Percentiles rank a stretch among this genome's conserved stretches.
phyloP scores from a whole-genome alignment of 2,113 vertebrate species.

The Psophia crepitans region DNA sequence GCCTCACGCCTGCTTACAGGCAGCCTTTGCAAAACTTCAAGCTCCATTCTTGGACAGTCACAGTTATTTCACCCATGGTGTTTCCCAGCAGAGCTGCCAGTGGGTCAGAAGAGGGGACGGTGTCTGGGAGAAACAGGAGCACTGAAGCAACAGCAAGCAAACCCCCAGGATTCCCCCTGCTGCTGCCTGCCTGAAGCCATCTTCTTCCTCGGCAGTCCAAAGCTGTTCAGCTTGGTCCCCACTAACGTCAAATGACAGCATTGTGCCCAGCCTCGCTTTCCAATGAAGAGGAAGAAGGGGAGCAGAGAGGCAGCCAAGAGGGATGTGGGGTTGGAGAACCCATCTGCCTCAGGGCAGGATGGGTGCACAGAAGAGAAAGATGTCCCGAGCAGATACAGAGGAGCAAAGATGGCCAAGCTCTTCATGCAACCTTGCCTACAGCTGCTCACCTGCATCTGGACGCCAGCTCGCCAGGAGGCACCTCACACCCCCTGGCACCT shows the following conservation, averaged over 20 bases:
- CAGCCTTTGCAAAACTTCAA: neutral
- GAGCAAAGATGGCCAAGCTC: neutral
- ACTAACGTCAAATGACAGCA: neutral
- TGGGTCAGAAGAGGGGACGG: neutral
- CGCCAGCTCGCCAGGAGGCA: accelerated
- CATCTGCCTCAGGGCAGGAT: neutral
- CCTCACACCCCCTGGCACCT: accelerated
- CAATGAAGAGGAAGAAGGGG: neutral
- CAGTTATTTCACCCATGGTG: neutral
- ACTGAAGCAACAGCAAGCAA: neutral
- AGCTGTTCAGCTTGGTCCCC: neutral
- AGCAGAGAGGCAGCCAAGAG: accelerated
- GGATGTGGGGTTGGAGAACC: neutral
- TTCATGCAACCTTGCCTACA: accelerated
- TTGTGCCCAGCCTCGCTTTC: accelerated
- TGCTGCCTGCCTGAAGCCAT: neutral
- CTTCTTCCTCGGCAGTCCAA: neutral
- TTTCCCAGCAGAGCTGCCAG: neutral
- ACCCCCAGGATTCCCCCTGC: neutral
- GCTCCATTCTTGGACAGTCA: neutral
- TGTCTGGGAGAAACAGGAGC: neutral
- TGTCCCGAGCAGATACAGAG: accelerated
- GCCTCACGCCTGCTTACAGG: neutral
- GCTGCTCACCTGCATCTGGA: accelerated
- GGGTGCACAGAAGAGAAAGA: neutral